Conservation (phyloP, 2,797 vertebrate genomes). For the Chelon labrosus region DNA sequence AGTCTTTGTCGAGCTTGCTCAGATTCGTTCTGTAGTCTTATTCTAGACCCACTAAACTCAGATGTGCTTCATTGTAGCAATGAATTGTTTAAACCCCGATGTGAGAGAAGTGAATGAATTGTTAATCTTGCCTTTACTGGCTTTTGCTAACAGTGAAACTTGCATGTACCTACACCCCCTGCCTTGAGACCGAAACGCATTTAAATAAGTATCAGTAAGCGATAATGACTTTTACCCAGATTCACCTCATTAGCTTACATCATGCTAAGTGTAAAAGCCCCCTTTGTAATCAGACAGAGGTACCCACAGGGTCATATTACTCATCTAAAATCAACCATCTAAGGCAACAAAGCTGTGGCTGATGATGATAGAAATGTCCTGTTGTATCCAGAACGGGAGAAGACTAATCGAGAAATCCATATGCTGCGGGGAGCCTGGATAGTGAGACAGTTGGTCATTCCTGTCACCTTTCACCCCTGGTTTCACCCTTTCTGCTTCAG, state of each 20-base stretch:
- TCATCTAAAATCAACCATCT: conserved; percentile 39
- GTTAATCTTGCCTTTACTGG: conserved; percentile 5
- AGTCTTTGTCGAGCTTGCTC: conserved; percentile 12
- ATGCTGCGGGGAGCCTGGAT: conserved; percentile 34
- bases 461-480: conserved; percentile 68
- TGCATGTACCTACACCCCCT: conserved; percentile 25
- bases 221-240: conserved; percentile 57
- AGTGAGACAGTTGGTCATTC: conserved; percentile 53
- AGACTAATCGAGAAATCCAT: conserved; percentile 50
- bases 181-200: conserved; percentile 44
- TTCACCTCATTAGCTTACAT: conserved; percentile 54
- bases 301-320: conserved; percentile 22
- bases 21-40: conserved; percentile 11
- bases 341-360: conserved; percentile 17
- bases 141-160: conserved; percentile 21
- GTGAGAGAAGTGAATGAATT: conserved; percentile 17
- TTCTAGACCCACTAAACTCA: not conserved
- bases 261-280: conserved; percentile 22
- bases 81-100: conserved; percentile 28
- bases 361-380: conserved; percentile 55
- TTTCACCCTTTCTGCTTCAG: conserved; percentile 60
- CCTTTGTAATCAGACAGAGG: conserved; percentile 38
- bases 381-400: conserved; percentile 32
- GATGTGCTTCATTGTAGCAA: conserved; percentile 15
- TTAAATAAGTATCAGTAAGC: conserved; percentile 39